phyloP scores from a whole-genome alignment of 1,140 invertebrate genomes.

The Rhopalosiphum maidis region DNA sequence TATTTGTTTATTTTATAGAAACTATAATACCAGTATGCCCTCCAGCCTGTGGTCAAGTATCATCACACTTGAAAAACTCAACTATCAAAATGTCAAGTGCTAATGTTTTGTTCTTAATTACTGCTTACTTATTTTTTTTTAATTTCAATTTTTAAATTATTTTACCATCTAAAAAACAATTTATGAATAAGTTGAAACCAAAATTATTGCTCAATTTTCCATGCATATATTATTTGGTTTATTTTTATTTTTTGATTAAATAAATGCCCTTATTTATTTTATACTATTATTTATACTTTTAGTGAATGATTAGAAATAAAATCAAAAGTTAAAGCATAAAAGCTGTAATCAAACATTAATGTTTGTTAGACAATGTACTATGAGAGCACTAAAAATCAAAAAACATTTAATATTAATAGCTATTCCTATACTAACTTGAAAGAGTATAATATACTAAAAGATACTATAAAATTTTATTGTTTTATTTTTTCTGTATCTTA shows the following conservation, averaged over 20 bases:
- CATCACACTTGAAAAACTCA: background rate
- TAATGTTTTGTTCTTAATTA: background rate
- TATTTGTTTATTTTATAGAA: constrained; percentile 67
- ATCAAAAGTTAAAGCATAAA: too few species aligned
- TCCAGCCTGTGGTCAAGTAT: constrained; percentile 82
- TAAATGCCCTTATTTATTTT: too few species aligned
- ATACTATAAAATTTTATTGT: too few species aligned
- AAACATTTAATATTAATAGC: too few species aligned
- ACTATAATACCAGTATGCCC: constrained; percentile 90
- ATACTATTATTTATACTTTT: too few species aligned
- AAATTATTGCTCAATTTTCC: background rate
- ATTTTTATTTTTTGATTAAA: background rate
- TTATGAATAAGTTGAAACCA: background rate
- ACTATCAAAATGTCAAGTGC: background rate
- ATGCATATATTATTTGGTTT: background rate
- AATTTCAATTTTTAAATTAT: background rate
- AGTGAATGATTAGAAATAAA: too few species aligned
- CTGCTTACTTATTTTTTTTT: background rate
- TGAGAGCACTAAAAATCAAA: too few species aligned
- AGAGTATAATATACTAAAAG: too few species aligned
- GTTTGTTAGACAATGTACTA: too few species aligned
- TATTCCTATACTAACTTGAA: too few species aligned
- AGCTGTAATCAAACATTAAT: too few species aligned
- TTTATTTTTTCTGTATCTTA: too few species aligned
- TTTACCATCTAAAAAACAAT: background rate